Evolutionary conservation across 2,797 vertebrate species (phyloP).

Genomic region (Pseudochaenichthys georgianus): DNA sequence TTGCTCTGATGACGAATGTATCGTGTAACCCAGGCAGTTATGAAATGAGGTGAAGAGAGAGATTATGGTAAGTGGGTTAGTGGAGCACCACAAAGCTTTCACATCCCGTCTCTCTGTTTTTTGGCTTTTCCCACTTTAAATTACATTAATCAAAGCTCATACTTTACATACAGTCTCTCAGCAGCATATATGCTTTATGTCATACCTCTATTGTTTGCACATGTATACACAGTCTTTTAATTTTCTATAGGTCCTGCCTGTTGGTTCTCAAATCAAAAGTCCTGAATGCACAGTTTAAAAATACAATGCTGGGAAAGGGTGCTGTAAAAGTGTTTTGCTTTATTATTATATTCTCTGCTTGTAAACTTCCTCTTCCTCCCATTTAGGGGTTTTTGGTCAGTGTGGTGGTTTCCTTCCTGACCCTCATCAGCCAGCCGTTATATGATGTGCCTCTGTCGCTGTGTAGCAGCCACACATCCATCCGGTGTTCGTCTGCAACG

Average conservation of each 20-base stretch:
- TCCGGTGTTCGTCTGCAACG: constrained; percentile 58
- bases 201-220: constrained; percentile 19
- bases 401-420: constrained; percentile 62
- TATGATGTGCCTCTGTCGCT: constrained; percentile 47
- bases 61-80: constrained; percentile 88
- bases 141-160: constrained; percentile 13
- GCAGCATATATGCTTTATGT: constrained; percentile 26
- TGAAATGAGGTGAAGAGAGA: constrained; percentile 81
- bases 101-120: constrained; percentile 65
- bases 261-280: constrained; percentile 7
- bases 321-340: constrained; percentile 38
- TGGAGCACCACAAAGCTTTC: constrained; percentile 78
- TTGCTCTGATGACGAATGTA: constrained; percentile 64
- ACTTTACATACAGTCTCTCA: constrained; percentile 1
- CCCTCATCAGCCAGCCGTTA: constrained; percentile 55
- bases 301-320: constrained; percentile 61
- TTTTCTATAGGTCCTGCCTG: constrained; percentile 3
- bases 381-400: constrained; percentile 46
- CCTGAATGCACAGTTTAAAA: constrained; percentile 32
- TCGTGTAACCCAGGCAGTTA: constrained; percentile 84
- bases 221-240: constrained; percentile 4
- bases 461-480: constrained; percentile 60
- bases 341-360: constrained; percentile 42
- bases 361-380: constrained; percentile 76
- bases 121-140: constrained; percentile 46